These are phyloP conservation scores for Eucriotettix oculatus DNA, from an alignment of 2,888 invertebrate species.

Conservation along the genomic window DNA sequence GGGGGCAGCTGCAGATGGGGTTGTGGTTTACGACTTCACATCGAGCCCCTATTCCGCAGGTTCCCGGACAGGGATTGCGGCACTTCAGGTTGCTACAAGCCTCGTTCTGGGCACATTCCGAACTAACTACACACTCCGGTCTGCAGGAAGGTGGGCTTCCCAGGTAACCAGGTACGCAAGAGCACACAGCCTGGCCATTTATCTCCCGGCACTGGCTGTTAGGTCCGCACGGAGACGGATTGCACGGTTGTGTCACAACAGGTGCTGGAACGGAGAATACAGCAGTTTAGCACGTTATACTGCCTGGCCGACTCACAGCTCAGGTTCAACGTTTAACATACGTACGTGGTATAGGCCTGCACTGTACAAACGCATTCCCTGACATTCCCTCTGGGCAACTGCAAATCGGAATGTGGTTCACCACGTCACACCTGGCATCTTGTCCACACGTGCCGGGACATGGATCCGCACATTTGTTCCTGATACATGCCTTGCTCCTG, in stretches of 20 bases:
- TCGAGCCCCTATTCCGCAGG: conserved; percentile 52
- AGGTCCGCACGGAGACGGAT: conserved; percentile 54
- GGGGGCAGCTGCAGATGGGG: conserved; percentile 59
- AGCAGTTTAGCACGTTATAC: no score
- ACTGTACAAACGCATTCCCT: conserved; percentile 47
- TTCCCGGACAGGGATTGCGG: conserved; percentile 58
- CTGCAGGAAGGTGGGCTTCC: conserved; percentile 64
- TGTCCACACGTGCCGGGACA: conserved; percentile 61
- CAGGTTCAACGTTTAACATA: neutral
- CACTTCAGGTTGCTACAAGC: conserved; percentile 71
- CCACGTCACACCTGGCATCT: conserved; percentile 53
- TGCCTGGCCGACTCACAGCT: no score
- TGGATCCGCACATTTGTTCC: conserved; percentile 53
- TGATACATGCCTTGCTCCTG: conserved; percentile 48
- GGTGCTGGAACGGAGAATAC: conserved; percentile 19
- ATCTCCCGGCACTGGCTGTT: conserved; percentile 57
- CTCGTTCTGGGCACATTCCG: conserved; percentile 54
- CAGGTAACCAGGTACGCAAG: conserved; percentile 50
- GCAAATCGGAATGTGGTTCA: conserved; percentile 63
- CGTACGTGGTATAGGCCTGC: conserved; percentile 18
- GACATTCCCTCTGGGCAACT: conserved; percentile 48
- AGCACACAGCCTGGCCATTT: conserved; percentile 59
- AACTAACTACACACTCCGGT: conserved; percentile 59
- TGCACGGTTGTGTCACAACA: conserved; percentile 41
- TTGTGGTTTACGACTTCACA: conserved; percentile 63